phyloP scores from a whole-genome alignment of 1,140 invertebrate species.

The Bombus confusus region DNA sequence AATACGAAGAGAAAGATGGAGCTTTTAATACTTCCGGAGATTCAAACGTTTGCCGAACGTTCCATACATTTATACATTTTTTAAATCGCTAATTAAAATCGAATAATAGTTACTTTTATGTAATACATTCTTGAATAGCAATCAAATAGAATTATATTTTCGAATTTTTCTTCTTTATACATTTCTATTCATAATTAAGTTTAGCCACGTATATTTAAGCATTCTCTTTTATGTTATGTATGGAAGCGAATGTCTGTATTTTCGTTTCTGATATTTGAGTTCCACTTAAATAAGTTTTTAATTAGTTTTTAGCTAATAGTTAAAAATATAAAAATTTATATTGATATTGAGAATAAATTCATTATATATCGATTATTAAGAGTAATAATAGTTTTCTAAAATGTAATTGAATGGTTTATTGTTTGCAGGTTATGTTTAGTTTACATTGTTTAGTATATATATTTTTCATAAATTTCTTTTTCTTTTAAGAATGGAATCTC shows the following conservation, averaged over 20 bases:
- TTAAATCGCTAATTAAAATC: not conserved
- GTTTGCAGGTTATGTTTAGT: conserved; percentile 47
- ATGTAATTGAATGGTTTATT: conserved; percentile 7
- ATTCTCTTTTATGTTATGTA: conserved; percentile 12
- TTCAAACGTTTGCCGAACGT: conserved; percentile 10
- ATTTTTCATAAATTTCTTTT: not conserved
- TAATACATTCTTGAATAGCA: not conserved
- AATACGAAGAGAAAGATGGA: conserved; percentile 21
- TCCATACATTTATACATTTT: not conserved
- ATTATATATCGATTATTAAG: not conserved
- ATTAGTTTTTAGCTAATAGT: not conserved
- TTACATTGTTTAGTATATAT: not conserved
- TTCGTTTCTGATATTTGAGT: conserved; percentile 12
- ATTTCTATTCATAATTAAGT: not conserved
- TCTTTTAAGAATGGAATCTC: conserved; percentile 81
- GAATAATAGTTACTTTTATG: no score
- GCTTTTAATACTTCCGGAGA: conserved; percentile 26
- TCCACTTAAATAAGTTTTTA: conserved; percentile 5
- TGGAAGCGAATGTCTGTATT: not conserved
- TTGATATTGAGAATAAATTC: not conserved
- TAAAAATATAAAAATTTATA: conserved; percentile 4
- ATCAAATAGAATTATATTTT: not conserved
- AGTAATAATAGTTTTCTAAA: not conserved
- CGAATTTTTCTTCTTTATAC: not conserved
- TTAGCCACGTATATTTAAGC: not conserved